Conservation (phyloP, 1,140 invertebrate species). For the Phocides pigmalion region DNA sequence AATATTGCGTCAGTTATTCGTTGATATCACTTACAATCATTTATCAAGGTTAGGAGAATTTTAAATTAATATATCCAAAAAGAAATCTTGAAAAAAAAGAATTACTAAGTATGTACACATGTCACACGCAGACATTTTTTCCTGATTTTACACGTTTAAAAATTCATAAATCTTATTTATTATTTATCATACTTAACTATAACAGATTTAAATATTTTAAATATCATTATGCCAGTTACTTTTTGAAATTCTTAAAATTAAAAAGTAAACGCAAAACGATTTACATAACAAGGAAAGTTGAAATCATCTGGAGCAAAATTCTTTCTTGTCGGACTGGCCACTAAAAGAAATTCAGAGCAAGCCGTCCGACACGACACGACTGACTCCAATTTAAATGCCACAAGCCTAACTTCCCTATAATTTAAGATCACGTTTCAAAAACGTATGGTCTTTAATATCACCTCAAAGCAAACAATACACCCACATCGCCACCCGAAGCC, state of each 20-base stretch:
- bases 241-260: neutral
- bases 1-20: no score
- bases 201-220: no score
- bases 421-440: conserved; percentile 51
- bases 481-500: conserved; percentile 65
- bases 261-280: conserved; percentile 24
- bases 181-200: no score
- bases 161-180: no score
- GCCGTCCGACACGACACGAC: conserved; percentile 27
- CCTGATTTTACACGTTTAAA: no score
- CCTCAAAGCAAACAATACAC: conserved; percentile 67
- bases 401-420: conserved; percentile 53
- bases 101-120: no score
- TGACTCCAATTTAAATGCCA: conserved; percentile 51
- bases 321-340: conserved; percentile 31
- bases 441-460: conserved; percentile 42
- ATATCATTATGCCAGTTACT: neutral
- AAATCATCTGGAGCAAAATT: conserved; percentile 33
- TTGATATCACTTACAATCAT: no score
- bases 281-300: conserved; percentile 36
- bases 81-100: no score
- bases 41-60: no score
- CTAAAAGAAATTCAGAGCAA: conserved; percentile 31
- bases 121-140: no score
- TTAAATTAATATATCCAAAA: no score